phyloP scores from a whole-genome alignment of 2,113 vertebrate species.

The Plotosus lineatus region DNA sequence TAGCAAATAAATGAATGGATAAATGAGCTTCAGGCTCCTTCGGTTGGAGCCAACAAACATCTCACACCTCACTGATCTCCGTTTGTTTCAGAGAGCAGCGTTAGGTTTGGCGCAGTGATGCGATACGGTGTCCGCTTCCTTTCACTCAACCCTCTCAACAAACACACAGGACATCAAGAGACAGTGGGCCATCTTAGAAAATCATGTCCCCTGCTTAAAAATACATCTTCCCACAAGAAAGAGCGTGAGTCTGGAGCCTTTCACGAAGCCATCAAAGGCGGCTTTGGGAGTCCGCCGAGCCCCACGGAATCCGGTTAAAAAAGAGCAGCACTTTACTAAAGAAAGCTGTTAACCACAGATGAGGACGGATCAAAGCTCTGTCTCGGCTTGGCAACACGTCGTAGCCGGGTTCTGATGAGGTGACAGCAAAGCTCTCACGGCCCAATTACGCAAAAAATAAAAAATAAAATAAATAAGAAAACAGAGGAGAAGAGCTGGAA shows the following conservation, averaged over 20 bases:
- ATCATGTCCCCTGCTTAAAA: constrained; percentile 30
- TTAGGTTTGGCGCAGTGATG: background rate
- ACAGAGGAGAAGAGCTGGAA: background rate
- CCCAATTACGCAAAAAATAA: too few relatives aligned
- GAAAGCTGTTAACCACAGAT: constrained; percentile 35
- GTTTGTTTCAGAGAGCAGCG: background rate
- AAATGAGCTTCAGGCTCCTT: too few relatives aligned
- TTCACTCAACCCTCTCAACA: background rate
- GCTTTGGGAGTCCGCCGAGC: background rate
- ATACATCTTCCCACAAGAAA: constrained; percentile 40
- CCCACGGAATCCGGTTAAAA: constrained; percentile 24
- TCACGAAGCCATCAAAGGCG: constrained; percentile 44
- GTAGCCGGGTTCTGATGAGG: constrained; percentile 6
- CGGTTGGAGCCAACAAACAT: background rate
- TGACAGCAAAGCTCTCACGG: constrained; percentile 30
- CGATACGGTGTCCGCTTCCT: background rate
- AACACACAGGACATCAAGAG: background rate
- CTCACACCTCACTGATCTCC: background rate
- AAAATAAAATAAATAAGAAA: constrained; percentile 28
- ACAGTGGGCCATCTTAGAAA: background rate
- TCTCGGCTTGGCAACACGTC: background rate
- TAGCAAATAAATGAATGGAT: too few relatives aligned
- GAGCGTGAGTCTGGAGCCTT: constrained; percentile 32
- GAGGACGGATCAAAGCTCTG: constrained; percentile 24
- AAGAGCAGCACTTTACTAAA: constrained; percentile 24